These are phyloP conservation scores for Arctopsyche grandis DNA, from an alignment of 1,140 invertebrate species.

Conservation along the genomic window DNA sequence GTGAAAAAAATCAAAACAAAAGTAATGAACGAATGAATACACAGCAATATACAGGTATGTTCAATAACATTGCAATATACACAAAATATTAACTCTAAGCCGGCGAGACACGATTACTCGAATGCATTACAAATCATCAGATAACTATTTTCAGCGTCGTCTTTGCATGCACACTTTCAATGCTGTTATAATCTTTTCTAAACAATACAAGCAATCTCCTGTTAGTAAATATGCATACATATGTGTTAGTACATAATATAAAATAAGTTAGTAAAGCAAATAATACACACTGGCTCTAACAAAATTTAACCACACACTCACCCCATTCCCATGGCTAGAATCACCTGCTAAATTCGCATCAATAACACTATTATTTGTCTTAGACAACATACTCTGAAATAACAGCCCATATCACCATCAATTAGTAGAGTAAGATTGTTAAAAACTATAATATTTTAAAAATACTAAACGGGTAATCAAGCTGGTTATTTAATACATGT, in stretches of 20 bases:
- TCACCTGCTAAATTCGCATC: constrained; percentile 46
- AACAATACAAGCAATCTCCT: neutral
- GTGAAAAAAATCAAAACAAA: too few relatives aligned
- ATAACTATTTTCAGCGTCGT: neutral
- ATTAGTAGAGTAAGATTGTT: constrained; percentile 17
- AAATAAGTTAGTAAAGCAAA: neutral
- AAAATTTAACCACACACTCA: constrained; percentile 49
- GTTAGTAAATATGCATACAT: neutral
- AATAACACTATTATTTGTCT: constrained; percentile 52
- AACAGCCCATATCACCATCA: constrained; percentile 49
- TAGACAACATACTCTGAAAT: constrained; percentile 54
- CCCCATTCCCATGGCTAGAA: constrained; percentile 49
- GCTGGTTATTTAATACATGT: neutral
- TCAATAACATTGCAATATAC: constrained; percentile 1
- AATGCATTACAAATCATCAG: neutral
- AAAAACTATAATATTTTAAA: constrained; percentile 12
- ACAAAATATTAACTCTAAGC: constrained; percentile 22
- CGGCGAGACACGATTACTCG: neutral
- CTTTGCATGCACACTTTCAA: too few relatives aligned
- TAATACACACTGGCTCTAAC: constrained; percentile 14
- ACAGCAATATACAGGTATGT: too few relatives aligned
- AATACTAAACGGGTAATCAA: neutral
- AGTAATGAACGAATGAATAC: too few relatives aligned
- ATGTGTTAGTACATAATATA: neutral
- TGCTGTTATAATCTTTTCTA: neutral